These are phyloP conservation scores for Nemopilema nomurai DNA, from an alignment of 30 jellyfish, hydroid and myxozoan genomes.

Conservation along the genomic window DNA sequence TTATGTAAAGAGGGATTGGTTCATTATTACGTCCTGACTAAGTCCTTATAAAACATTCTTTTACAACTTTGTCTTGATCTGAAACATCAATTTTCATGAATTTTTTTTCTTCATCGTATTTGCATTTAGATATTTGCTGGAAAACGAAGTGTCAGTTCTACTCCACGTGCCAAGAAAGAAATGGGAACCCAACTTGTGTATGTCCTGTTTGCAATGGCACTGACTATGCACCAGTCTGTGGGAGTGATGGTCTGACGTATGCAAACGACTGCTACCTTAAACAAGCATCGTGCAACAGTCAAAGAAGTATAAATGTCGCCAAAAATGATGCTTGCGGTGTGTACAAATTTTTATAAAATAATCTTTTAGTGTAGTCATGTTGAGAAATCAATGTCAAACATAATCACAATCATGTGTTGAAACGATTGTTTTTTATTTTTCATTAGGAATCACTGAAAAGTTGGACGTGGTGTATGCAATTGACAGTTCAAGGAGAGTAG, in stretches of 20 bases:
- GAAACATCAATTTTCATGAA: too few species aligned
- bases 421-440: background rate
- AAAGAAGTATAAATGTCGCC: constrained; percentile 26
- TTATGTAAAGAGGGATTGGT: too few species aligned
- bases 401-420: too few species aligned
- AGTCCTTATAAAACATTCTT: too few species aligned
- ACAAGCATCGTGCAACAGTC: constrained; percentile 47
- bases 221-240: constrained; percentile 61
- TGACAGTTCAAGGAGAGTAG: constrained; percentile 66
- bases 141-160: constrained; percentile 25
- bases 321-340: constrained; percentile 75
- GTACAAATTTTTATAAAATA: constrained; percentile 3
- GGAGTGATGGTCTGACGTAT: constrained; percentile 73
- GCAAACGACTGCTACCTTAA: constrained; percentile 49
- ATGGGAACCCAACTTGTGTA: constrained; percentile 55
- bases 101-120: too few species aligned
- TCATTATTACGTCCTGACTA: too few species aligned
- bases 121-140: constrained; percentile 63
- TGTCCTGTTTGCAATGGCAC: constrained; percentile 52
- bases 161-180: constrained; percentile 17
- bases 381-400: too few species aligned
- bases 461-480: constrained; percentile 60
- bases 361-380: background rate
- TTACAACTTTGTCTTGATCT: too few species aligned
- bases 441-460: constrained; percentile 55